Base-by-base conservation (phyloP, 2,888 invertebrate species). In the Dyspetes luteomarginatus region DNA sequence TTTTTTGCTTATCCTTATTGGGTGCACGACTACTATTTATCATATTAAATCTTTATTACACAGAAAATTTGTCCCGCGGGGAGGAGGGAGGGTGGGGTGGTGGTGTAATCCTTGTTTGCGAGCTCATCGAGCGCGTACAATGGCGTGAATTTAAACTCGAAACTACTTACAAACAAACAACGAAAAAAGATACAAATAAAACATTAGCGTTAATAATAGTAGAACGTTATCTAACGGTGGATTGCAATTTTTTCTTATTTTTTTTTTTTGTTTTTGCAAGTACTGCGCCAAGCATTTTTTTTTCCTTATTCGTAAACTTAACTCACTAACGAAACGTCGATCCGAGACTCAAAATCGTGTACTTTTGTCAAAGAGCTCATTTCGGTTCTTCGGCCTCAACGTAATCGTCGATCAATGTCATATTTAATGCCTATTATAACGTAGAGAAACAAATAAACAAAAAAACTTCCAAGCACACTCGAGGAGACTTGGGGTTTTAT, bases 11-110 rank as follows among this genome's bases (percentile, higher is more conserved):
- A 71, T 74, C 17, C 67, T 62, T 58, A 80, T 73, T 65, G 69
- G 41, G 73, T 82, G 80, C 74, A 69, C 65, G 45, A 30, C 72
- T 80, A 76, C 55, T 30, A 7, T 67, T 68, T 65, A 67, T 76
- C 52, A 19, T 71, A 76, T 76, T 72, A 72, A 73, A 7, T 76
- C 41, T 67, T 68, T 68, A 72, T 80, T 65, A 72, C 67, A 75
- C 55, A 64, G 62, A 62, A 56, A 62, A 78, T 26, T 75, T 67
- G 26, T 69, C 12, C 43, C 68, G 48, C 73, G 60, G 55, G 24
- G 43, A 56, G 19, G 65, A 48, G 48, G 17, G 17, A n/a, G n/a
- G 60, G 55, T 17, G 43, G 56, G 19, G 65, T 17, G 48, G 17
- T 7, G 17, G 5, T 17, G 52, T 43, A 58, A 65, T 77, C 22